These are phyloP conservation scores for Drosophila funebris DNA, from an alignment of 1,140 invertebrate genomes.

Conservation along the genomic window DNA sequence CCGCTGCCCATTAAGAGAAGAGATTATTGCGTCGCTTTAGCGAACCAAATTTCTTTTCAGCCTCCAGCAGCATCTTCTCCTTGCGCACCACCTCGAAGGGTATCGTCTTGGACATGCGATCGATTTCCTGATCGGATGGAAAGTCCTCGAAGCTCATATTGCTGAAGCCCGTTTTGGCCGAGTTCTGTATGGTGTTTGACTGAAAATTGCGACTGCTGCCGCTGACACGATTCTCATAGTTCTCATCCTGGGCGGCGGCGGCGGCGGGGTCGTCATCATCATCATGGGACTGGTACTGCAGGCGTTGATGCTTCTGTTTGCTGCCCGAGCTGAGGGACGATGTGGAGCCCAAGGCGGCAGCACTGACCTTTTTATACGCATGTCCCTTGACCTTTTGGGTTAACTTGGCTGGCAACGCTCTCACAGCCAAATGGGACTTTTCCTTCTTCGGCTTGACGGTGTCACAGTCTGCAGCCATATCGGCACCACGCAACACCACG, in stretches of 20 bases:
- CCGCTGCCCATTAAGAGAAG: constrained; percentile 85
- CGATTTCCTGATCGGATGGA: constrained; percentile 87
- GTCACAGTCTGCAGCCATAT: constrained; percentile 34
- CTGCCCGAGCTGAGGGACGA: constrained; percentile 68
- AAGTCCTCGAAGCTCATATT: constrained; percentile 93
- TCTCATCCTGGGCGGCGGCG: constrained; percentile 61
- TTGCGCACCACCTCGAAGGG: constrained; percentile 88
- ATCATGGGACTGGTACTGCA: constrained; percentile 77
- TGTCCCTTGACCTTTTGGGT: constrained; percentile 81
- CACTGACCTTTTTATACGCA: constrained; percentile 72
- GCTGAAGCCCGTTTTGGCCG: constrained; percentile 87
- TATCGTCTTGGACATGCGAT: constrained; percentile 82
- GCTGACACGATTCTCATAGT: constrained; percentile 26
- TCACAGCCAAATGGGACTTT: constrained; percentile 79
- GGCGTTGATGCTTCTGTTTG: constrained; percentile 76
- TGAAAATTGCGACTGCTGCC: constrained; percentile 67
- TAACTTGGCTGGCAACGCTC: constrained; percentile 74
- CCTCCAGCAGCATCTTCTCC: constrained; percentile 84
- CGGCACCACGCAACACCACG: constrained; percentile 72
- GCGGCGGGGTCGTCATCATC: constrained; percentile 67
- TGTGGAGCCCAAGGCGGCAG: constrained; percentile 63
- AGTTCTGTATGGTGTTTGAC: constrained; percentile 81
- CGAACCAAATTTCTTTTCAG: constrained; percentile 87
- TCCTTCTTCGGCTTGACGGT: constrained; percentile 74
- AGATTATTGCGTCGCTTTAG: constrained; percentile 88